Evolutionary conservation across 2,888 invertebrate genomes (phyloP), one percentile per base, ranked within the genome.

Genomic region (Thera britannica): DNA sequence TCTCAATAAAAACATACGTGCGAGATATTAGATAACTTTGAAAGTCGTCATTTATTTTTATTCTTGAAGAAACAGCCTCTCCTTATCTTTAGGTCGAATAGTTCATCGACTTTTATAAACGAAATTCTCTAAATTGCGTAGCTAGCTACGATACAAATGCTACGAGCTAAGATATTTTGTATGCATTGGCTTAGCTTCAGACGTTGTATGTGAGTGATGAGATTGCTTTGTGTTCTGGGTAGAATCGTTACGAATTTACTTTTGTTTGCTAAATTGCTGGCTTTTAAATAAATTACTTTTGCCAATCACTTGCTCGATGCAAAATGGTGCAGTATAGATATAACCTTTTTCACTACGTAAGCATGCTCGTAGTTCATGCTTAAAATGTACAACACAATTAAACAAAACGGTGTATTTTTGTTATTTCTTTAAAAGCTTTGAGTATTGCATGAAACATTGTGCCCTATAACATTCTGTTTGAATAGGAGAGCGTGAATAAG

Each of bases 141-240:
- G 67, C 61, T 52, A 65, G 63, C 71, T 71, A 70, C 65, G 68
- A 68, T 70, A 62, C 67, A 58, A 51, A 35, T 59, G 59, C 46
- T 70, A 66, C 63, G 67, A 41, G 58, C 67, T 66, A 71, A 65
- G 58, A 63, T 66, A 68, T 70, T 73, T 72, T 72, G 58, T 64
- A 72, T 75, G 73, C 67, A 72, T 73, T 71, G 65, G 65, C 62
- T 68, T 68, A 70, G 61, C 62, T 74, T 66, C 61, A 64, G 49
- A 71, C 62, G 51, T 65, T 59, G 65, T 23, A 23, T 23, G 23
- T 65, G 60, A 68, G 49, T 65, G 57, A 66, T 67, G 67, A 72
- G 67, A 73, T 72, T 75, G 70, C 65, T 67, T 67, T 70, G 62
- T 60, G 12, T 62, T 60, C 44, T 60, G 35, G 35, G 46, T 58